A percentile compares a stretch with the other conserved stretches of the same genome.
Evolutionary conservation across 2,113 vertebrate genomes (phyloP).

Genomic region (Campylorhamphus procurvoides): DNA sequence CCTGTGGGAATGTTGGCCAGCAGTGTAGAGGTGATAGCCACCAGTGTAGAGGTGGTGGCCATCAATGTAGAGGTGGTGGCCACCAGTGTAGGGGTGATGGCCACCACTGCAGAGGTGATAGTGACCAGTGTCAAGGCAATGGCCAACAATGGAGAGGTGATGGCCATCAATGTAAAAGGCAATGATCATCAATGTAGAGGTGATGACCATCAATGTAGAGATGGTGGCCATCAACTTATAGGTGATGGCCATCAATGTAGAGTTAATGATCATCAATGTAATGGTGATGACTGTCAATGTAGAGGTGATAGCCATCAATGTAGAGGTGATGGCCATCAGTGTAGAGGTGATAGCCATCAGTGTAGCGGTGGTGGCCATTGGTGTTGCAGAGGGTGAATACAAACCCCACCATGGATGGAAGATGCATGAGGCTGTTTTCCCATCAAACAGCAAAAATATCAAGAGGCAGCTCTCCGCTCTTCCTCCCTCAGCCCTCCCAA

Average conservation of each 20-base stretch:
- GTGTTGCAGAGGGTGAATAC: neutral
- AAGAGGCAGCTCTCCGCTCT: neutral
- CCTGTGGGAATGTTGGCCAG: neutral
- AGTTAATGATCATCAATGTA: rapidly evolving
- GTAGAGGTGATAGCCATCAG: rapidly evolving
- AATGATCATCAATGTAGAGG: rapidly evolving
- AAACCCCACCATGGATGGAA: neutral
- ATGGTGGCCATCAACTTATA: neutral
- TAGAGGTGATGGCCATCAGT: rapidly evolving
- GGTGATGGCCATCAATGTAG: rapidly evolving
- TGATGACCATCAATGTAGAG: rapidly evolving
- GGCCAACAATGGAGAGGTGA: rapidly evolving
- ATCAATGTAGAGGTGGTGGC: neutral
- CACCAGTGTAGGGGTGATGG: neutral
- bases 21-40: neutral
- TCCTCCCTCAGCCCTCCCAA: neutral
- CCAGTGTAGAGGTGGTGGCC: rapidly evolving
- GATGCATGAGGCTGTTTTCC: neutral
- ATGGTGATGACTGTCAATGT: rapidly evolving
- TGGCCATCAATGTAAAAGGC: neutral
- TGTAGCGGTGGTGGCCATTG: neutral
- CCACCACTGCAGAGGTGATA: neutral
- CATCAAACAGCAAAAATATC: neutral
- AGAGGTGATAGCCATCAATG: rapidly evolving
- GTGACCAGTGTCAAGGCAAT: rapidly evolving